A percentile compares a stretch with the other conserved stretches of the same genome.
Evolutionary conservation across 2,113 vertebrate genomes (phyloP).

Genomic region (Poicephalus gulielmi): DNA sequence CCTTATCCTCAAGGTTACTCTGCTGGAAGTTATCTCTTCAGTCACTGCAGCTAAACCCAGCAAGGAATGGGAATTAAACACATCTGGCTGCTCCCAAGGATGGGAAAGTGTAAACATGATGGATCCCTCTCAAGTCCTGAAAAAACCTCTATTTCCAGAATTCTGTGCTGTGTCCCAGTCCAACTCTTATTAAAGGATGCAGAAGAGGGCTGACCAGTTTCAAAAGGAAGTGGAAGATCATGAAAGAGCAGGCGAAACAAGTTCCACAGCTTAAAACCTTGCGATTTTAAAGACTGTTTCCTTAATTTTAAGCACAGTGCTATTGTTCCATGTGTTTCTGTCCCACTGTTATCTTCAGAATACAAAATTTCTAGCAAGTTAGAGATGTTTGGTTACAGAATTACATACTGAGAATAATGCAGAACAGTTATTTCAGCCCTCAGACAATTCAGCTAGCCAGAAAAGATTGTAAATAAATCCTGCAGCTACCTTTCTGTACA

Average conservation of each 20-base stretch:
- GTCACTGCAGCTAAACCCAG: background rate
- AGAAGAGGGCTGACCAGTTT: background rate
- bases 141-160: background rate
- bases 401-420: background rate
- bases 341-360: background rate
- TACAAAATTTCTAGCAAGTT: background rate
- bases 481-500: background rate
- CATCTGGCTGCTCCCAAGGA: background rate
- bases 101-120: background rate
- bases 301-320: background rate
- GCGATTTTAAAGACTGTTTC: background rate
- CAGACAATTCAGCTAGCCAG: background rate
- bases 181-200: background rate
- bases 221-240: background rate
- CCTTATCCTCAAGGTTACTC: slow-evolving; percentile 19
- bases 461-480: background rate
- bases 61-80: slow-evolving; percentile 16
- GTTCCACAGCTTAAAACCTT: background rate
- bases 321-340: background rate
- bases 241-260: background rate
- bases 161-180: background rate
- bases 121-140: background rate
- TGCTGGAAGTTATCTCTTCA: slow-evolving; percentile 20
- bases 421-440: background rate
- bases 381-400: background rate